Evolutionary conservation across 2,797 vertebrate genomes (phyloP).

Genomic region (Agapornis canus): DNA sequence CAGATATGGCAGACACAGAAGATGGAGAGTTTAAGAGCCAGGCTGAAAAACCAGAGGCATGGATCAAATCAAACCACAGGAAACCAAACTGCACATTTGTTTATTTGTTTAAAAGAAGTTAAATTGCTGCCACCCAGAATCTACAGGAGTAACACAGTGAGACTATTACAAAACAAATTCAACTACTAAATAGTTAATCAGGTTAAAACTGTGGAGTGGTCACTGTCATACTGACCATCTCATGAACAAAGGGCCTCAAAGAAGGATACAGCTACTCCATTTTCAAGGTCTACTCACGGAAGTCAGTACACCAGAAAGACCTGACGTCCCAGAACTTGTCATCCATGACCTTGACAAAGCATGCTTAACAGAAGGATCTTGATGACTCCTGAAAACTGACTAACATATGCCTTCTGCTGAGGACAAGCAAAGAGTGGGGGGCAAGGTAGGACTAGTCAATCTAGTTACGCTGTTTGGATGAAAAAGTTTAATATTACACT

Average conservation of each 20-base stretch:
- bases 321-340: not conserved
- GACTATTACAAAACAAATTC: not conserved
- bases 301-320: not conserved
- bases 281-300: not conserved
- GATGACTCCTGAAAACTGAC: not conserved
- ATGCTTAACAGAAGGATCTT: not conserved
- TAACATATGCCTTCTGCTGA: not conserved
- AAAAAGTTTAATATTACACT: constrained; percentile 32
- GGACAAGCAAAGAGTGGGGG: not conserved
- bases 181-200: not conserved
- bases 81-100: not conserved
- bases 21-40: not conserved
- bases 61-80: not conserved
- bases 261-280: not conserved
- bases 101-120: not conserved
- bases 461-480: not conserved
- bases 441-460: not conserved
- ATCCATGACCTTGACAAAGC: not conserved
- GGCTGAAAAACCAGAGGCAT: not conserved
- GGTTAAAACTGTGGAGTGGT: not conserved
- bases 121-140: not conserved
- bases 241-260: not conserved
- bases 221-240: not conserved
- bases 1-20: not conserved
- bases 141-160: not conserved